Percentiles rank a stretch among this genome's conserved stretches.
Conservation (phyloP, 2,113 vertebrate genomes). For the Brachionichthys hirsutus region DNA sequence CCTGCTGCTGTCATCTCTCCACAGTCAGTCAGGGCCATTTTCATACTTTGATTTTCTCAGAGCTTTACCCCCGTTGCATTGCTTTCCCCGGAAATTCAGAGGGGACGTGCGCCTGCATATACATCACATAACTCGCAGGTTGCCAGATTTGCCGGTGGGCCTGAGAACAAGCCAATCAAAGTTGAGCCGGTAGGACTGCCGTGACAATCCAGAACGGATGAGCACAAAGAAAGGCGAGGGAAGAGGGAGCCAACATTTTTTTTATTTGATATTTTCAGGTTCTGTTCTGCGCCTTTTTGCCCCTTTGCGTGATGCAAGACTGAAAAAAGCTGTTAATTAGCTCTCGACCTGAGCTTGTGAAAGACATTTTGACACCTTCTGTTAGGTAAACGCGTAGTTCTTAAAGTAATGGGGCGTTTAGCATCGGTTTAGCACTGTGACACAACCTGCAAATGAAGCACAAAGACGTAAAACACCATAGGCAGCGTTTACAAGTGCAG, state of each 20-base stretch:
- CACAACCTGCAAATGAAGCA: too few species aligned
- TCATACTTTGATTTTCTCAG: conserved; percentile 63
- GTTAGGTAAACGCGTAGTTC: too few species aligned
- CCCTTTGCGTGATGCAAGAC: too few species aligned
- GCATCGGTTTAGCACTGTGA: too few species aligned
- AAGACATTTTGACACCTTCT: too few species aligned
- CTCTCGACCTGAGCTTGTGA: too few species aligned
- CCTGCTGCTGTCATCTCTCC: conserved; percentile 26
- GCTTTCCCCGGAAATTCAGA: conserved; percentile 36
- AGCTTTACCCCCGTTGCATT: conserved; percentile 59
- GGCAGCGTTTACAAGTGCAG: too few species aligned
- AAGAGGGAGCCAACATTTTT: not conserved
- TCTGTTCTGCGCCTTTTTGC: too few species aligned
- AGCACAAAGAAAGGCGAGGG: conserved; percentile 39
- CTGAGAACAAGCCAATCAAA: conserved; percentile 51
- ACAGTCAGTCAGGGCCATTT: conserved; percentile 53
- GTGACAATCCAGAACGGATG: conserved; percentile 58
- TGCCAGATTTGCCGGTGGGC: conserved; percentile 52
- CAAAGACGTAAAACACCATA: too few species aligned
- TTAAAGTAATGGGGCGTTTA: too few species aligned
- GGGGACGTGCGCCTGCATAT: conserved; percentile 16
- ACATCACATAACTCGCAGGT: conserved; percentile 30
- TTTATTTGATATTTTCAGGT: too few species aligned
- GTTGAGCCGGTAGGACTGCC: conserved; percentile 38
- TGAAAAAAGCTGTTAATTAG: too few species aligned